These are phyloP conservation scores for Morpho deidamia DNA, from an alignment of 2,888 invertebrate species.

Conservation along the genomic window DNA sequence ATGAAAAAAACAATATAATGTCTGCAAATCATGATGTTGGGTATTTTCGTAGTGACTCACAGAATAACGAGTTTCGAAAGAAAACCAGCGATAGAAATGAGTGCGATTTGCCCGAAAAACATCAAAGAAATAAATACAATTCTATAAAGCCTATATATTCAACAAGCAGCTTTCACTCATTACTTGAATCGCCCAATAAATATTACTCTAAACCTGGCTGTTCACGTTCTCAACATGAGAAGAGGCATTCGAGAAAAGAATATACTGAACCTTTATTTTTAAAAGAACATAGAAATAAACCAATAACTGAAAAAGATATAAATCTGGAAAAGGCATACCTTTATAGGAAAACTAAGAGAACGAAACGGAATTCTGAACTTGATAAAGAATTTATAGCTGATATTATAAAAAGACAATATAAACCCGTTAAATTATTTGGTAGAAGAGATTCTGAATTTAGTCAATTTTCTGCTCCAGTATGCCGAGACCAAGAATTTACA, in stretches of 20 bases:
- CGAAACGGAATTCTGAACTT: conserved; percentile 31
- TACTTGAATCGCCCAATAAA: conserved; percentile 31
- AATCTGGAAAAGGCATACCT: conserved; percentile 20
- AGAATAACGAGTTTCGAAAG: not conserved
- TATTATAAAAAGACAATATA: conserved; percentile 59
- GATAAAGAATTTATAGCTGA: conserved; percentile 60
- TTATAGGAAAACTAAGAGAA: conserved; percentile 15
- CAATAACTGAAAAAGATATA: conserved; percentile 28
- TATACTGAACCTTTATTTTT: conserved; percentile 18
- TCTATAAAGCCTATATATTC: conserved; percentile 33
- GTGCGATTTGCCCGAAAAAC: conserved; percentile 13
- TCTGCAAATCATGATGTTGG: conserved; percentile 4
- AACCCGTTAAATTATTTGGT: conserved; percentile 53
- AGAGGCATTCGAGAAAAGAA: conserved; percentile 27
- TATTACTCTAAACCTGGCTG: conserved; percentile 19
- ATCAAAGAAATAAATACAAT: conserved; percentile 19
- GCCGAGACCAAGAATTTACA: conserved; percentile 53
- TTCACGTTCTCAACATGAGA: conserved; percentile 26
- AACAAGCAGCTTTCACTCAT: conserved; percentile 43
- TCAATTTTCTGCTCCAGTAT: conserved; percentile 61
- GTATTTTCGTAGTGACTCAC: conserved; percentile 2
- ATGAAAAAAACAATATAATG: conserved; percentile 19
- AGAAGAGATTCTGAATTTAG: conserved; percentile 50
- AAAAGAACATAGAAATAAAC: conserved; percentile 30
- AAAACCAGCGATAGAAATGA: not conserved